Evolutionary conservation across 1,140 invertebrate species (phyloP), one percentile per base, ranked within the genome.

Genomic region (Drosophila parvula): DNA sequence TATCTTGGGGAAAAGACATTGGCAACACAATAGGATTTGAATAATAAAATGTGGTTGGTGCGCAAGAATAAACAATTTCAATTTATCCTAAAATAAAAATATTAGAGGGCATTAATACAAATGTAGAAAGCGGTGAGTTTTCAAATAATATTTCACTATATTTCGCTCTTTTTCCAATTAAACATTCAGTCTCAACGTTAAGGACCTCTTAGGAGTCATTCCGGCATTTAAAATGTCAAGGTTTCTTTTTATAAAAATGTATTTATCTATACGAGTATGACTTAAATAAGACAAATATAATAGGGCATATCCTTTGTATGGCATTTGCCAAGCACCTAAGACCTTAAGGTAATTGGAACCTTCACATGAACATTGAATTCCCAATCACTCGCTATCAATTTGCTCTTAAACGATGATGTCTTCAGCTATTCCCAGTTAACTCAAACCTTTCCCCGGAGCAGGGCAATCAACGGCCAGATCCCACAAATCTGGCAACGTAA

Each of bases 311-410:
- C 14, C 27, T 3, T 32, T 34, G 34, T 14, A 36, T 22, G 10
- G 16, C 8, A 10, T n/a, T 30, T 30, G 4, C 10, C 18, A 28
- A 28, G 14, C 30, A 36, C 10, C 16, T 5, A 27, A 36, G 0
- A 7, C 38, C 28, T 12, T 12, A 57, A 14, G 60, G 50, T 56
- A 63, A 70, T 61, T 67, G 68, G 58, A 34, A 56, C 14, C 14
- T 22, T 30, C 51, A 28, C 50, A 65, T 59, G 56, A 58, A 81
- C 64, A 85, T 84, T 81, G 63, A 78, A 78, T 85, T 78, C 55
- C 16, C 43, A 34, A 44, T 53, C 8, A 65, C 18, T 61, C 62
- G 18, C 60, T 50, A 79, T 58, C 59, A 75, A 65, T 79, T 83
- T 59, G 64, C 62, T 45, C 44, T 67, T 77, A 67, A 78, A 56